Percentiles rank a stretch among this genome's conserved stretches.
Conservation (phyloP, 2,888 invertebrate species). For the Alcis repandata region DNA sequence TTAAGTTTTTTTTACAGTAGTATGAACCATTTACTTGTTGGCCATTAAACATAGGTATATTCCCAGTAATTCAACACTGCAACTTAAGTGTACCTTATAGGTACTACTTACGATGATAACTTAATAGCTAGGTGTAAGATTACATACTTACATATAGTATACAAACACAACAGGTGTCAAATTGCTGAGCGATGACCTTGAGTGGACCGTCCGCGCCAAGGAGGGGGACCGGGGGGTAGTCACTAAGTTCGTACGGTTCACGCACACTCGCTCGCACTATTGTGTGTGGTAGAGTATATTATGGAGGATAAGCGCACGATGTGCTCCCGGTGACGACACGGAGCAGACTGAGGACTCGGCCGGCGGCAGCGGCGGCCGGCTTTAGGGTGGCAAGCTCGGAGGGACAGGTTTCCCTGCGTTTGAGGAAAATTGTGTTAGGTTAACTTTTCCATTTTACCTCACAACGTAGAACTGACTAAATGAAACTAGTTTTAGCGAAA, state of each 20-base stretch:
- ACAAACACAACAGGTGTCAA: slow-evolving; percentile 80
- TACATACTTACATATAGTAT: slow-evolving; percentile 70
- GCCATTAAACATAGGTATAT: neutral
- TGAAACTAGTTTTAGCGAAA: no score
- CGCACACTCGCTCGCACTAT: slow-evolving; percentile 77
- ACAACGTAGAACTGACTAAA: neutral
- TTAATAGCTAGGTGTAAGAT: slow-evolving; percentile 54
- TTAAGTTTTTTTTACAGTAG: neutral
- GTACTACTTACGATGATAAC: slow-evolving; percentile 33
- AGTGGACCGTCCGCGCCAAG: slow-evolving; percentile 61
- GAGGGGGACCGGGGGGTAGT: slow-evolving; percentile 52
- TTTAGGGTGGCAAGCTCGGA: slow-evolving; percentile 69
- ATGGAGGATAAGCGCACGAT: slow-evolving; percentile 53
- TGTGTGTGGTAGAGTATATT: slow-evolving; percentile 59
- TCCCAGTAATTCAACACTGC: neutral
- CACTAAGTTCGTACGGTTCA: slow-evolving; percentile 67
- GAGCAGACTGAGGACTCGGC: slow-evolving; percentile 68
- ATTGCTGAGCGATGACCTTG: slow-evolving; percentile 75
- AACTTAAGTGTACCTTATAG: neutral
- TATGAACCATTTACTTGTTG: neutral
- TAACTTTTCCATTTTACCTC: neutral
- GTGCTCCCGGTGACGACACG: slow-evolving; percentile 63
- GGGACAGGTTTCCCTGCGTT: slow-evolving; percentile 51
- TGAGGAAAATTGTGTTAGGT: neutral
- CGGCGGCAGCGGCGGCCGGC: slow-evolving; percentile 57